phyloP scores from a whole-genome alignment of 2,797 vertebrate species.

The Echiichthys vipera region DNA sequence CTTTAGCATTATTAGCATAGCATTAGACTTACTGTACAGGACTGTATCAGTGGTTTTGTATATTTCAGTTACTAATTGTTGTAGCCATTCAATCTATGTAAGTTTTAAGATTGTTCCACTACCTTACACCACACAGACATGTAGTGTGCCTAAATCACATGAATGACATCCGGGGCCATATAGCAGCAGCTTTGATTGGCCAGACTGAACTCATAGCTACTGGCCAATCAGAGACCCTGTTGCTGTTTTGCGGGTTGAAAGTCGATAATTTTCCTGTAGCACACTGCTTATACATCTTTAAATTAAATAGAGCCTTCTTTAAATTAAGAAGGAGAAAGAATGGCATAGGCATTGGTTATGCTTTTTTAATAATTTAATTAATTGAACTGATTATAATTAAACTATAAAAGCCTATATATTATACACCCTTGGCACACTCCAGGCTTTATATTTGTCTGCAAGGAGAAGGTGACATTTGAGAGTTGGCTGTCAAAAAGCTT shows the following conservation, averaged over 20 bases:
- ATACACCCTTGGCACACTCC: not conserved
- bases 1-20: not conserved
- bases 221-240: not conserved
- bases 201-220: not conserved
- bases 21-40: not conserved
- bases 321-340: too few relatives aligned
- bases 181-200: not conserved
- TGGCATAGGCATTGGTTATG: too few relatives aligned
- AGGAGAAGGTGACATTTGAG: constrained; percentile 13
- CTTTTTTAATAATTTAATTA: too few relatives aligned
- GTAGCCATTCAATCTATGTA: not conserved
- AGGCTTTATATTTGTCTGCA: constrained; percentile 7
- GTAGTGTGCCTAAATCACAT: not conserved
- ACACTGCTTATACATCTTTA: not conserved
- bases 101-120: not conserved
- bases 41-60: not conserved
- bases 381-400: not conserved
- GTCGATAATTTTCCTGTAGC: not conserved
- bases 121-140: not conserved
- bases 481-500: constrained; percentile 1
- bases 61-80: not conserved
- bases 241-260: not conserved
- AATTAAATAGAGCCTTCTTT: not conserved
- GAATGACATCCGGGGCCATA: not conserved
- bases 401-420: not conserved